phyloP scores from a whole-genome alignment of 2,888 invertebrate species.

The Polydrusus tereticollis region DNA sequence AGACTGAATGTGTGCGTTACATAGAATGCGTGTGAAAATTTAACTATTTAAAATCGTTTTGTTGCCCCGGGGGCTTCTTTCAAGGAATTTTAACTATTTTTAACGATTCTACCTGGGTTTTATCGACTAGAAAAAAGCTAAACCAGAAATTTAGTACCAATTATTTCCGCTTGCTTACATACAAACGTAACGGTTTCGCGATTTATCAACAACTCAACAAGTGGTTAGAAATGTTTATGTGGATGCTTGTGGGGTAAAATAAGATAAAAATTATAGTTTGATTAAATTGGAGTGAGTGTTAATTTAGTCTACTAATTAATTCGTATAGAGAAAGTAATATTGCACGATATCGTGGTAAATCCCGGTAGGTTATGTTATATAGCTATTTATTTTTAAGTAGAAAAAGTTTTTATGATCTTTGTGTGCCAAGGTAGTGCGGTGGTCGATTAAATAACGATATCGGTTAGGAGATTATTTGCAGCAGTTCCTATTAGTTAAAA shows the following conservation, averaged over 20 bases:
- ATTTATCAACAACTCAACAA: slow-evolving; percentile 19
- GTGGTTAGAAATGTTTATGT: slow-evolving; percentile 17
- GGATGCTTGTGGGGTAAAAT: neutral
- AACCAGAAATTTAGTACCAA: neutral
- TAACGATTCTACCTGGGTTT: neutral
- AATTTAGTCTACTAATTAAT: slow-evolving; percentile 2
- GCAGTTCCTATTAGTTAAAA: no score
- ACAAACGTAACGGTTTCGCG: neutral
- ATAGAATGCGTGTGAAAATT: neutral
- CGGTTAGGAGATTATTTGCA: no score
- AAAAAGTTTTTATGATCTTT: no score
- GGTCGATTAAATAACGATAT: no score
- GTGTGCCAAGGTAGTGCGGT: no score
- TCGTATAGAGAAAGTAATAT: neutral
- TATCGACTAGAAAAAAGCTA: slow-evolving; percentile 3
- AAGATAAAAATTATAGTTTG: slow-evolving; percentile 1
- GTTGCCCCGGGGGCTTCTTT: neutral
- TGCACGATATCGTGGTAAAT: neutral
- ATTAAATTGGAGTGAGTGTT: neutral
- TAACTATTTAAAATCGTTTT: neutral
- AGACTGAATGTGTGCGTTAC: neutral
- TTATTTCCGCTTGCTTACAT: neutral
- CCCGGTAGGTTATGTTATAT: slow-evolving; percentile 7
- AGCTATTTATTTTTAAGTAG: no score
- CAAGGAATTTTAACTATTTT: slow-evolving; percentile 1